Conservation (phyloP, 2,797 vertebrate genomes). For the Lagorchestes hirsutus region DNA sequence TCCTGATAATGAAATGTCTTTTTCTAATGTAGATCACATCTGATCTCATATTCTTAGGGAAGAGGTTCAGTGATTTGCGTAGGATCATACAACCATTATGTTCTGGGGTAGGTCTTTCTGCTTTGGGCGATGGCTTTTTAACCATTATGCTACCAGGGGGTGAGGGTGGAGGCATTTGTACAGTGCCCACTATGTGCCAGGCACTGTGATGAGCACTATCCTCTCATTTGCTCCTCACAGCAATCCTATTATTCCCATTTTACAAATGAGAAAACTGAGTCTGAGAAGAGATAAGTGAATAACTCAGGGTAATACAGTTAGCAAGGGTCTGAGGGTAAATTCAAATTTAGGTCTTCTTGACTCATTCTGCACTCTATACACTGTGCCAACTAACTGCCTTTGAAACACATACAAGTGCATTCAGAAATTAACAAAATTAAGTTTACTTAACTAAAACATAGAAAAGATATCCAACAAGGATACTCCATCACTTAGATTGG, state of each 20-base stretch:
- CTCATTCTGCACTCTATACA: background rate
- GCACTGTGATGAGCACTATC: background rate
- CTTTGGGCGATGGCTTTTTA: background rate
- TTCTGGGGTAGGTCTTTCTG: background rate
- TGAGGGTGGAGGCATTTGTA: background rate
- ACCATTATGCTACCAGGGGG: background rate
- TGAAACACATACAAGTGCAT: background rate
- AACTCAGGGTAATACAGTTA: background rate
- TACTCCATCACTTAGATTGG: background rate
- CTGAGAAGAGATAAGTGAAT: background rate
- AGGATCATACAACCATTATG: background rate
- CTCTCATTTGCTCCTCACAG: background rate
- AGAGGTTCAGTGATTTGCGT: background rate
- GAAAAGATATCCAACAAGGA: background rate
- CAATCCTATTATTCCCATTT: background rate
- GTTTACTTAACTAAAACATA: background rate
- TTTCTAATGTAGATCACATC: background rate
- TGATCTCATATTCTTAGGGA: background rate
- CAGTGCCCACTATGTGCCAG: background rate
- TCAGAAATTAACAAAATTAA: background rate
- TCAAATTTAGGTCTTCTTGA: background rate
- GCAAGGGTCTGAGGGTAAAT: background rate
- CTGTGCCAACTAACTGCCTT: background rate
- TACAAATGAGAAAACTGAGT: background rate
- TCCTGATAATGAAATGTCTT: background rate